Conservation (phyloP, 2,113 vertebrate species). For the Boleophthalmus pectinirostris region DNA sequence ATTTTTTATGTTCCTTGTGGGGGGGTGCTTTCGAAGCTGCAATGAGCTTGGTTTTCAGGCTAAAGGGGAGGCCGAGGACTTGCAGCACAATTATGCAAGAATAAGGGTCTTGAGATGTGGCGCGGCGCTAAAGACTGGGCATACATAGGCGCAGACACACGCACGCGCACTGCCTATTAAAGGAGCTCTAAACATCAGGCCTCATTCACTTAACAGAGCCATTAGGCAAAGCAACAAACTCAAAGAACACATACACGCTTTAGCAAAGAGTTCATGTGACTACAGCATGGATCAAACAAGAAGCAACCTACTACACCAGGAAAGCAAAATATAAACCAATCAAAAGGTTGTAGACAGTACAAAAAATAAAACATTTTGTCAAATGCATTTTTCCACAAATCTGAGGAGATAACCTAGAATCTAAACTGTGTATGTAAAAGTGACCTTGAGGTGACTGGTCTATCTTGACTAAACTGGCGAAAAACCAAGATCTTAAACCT, state of each 20-base stretch:
- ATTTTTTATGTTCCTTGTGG: constrained; percentile 78
- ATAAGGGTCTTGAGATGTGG: constrained; percentile 96
- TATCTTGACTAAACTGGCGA: constrained; percentile 57
- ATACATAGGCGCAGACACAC: constrained; percentile 53
- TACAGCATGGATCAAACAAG: constrained; percentile 8
- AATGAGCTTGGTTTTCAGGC: constrained; percentile 99
- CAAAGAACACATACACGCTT: constrained; percentile 36
- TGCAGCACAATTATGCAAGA: constrained; percentile 99
- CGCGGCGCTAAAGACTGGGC: constrained; percentile 88
- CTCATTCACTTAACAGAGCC: constrained; percentile 56
- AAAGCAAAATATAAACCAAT: neutral
- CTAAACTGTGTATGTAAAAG: constrained; percentile 54
- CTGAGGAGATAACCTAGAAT: constrained; percentile 38
- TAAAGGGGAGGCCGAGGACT: constrained; percentile 96
- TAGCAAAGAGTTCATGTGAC: constrained; percentile 17
- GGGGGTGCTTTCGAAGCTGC: constrained; percentile 88
- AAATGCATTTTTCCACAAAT: constrained; percentile 21
- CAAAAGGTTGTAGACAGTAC: neutral
- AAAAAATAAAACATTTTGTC: constrained; percentile 19
- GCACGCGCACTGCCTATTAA: constrained; percentile 55
- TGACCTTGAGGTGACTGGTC: constrained; percentile 61
- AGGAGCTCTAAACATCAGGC: constrained; percentile 58
- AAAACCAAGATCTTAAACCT: constrained; percentile 48
- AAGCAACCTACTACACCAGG: constrained; percentile 9
- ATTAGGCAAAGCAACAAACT: constrained; percentile 51